These are phyloP conservation scores for Trimorus sp. DNA, from an alignment of 2,888 invertebrate species.

Conservation along the genomic window DNA sequence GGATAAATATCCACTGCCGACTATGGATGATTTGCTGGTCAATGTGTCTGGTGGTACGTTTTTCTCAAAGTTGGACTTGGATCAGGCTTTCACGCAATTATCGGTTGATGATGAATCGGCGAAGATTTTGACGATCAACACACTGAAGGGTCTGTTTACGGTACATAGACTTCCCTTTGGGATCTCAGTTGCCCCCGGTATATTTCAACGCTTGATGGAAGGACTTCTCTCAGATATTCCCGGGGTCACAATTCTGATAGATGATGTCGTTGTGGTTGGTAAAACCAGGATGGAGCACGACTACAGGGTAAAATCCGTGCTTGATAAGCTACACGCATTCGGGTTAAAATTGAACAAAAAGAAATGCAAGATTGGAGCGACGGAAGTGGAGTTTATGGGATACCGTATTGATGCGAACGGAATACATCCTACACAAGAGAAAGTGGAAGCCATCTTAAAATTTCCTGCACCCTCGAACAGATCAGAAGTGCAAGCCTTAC, in stretches of 20 bases:
- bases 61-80: constrained; percentile 8
- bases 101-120: background rate
- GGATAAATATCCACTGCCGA: constrained; percentile 9
- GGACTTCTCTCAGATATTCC: constrained; percentile 31
- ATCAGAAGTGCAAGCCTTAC: constrained; percentile 29
- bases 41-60: background rate
- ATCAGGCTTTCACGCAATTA: constrained; percentile 5
- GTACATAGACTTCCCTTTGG: constrained; percentile 4
- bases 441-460: constrained; percentile 32
- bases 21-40: constrained; percentile 1
- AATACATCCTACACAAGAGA: constrained; percentile 8
- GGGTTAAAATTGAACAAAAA: constrained; percentile 24
- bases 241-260: constrained; percentile 17
- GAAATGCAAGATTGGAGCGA: constrained; percentile 21
- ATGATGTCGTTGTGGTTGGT: constrained; percentile 26
- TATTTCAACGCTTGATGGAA: constrained; percentile 63
- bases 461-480: constrained; percentile 22
- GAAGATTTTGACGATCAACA: constrained; percentile 3
- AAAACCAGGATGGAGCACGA: constrained; percentile 18
- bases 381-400: constrained; percentile 28
- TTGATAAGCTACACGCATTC: constrained; percentile 1
- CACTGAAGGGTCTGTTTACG: background rate
- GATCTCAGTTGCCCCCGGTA: background rate
- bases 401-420: no score
- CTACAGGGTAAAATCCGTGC: constrained; percentile 10